These are phyloP conservation scores for Mantis religiosa DNA, from an alignment of 2,888 invertebrate genomes.

Conservation along the genomic window DNA sequence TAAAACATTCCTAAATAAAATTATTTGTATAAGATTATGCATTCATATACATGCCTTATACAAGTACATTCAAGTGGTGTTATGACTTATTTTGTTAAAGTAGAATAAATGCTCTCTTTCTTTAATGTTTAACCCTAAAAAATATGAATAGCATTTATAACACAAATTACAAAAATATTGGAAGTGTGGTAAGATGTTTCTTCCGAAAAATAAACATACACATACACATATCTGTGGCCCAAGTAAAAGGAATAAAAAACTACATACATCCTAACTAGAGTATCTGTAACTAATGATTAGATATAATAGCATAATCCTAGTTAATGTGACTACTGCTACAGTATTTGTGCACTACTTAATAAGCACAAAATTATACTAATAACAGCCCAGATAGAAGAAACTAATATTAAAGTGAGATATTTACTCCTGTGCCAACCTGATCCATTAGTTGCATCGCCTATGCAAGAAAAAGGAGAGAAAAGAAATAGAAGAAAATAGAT, in stretches of 20 bases:
- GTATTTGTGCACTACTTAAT: neutral
- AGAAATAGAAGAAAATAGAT: slow-evolving; percentile 35
- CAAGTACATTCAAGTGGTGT: too few species aligned
- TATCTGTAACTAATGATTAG: neutral
- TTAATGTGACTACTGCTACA: neutral
- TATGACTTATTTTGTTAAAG: neutral
- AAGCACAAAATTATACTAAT: neutral
- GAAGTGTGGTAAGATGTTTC: neutral
- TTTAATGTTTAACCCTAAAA: neutral
- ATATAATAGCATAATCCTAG: neutral
- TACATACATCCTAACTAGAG: neutral
- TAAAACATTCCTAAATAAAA: neutral
- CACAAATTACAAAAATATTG: neutral
- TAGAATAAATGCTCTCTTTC: neutral
- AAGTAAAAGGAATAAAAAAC: neutral
- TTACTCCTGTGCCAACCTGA: slow-evolving; percentile 85
- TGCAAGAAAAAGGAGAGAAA: slow-evolving; percentile 41
- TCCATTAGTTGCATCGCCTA: slow-evolving; percentile 92
- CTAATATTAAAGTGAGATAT: slow-evolving; percentile 52
- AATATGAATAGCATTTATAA: neutral
- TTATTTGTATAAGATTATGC: too few species aligned
- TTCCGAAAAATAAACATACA: too few species aligned
- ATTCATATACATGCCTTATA: too few species aligned
- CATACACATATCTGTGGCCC: neutral
- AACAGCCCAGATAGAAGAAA: neutral